Percentiles rank a stretch among this genome's conserved stretches.
phyloP scores from a whole-genome alignment of 2,888 invertebrate genomes.

The Tuta absoluta region DNA sequence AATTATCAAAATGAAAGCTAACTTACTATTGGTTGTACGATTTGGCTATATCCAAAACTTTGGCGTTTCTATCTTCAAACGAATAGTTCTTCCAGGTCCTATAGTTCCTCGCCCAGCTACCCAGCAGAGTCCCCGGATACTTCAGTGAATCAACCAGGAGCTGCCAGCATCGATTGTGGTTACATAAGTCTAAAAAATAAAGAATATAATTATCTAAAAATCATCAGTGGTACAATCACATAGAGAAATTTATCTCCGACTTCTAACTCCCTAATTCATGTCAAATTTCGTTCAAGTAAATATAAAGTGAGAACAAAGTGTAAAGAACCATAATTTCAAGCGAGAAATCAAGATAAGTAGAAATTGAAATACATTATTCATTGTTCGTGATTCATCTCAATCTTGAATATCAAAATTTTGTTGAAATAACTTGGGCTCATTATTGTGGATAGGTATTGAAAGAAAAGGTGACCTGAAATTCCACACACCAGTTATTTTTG shows the following conservation, averaged over 20 bases:
- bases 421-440: too few relatives aligned
- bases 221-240: background rate
- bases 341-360: background rate
- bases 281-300: background rate
- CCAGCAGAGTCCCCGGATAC: constrained; percentile 57
- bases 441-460: too few relatives aligned
- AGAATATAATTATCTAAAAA: background rate
- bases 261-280: background rate
- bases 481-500: too few relatives aligned
- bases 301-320: background rate
- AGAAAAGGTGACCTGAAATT: too few relatives aligned
- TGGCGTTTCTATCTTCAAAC: constrained; percentile 44
- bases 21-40: constrained; percentile 55
- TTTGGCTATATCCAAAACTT: constrained; percentile 53
- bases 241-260: background rate
- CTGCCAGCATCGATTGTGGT: constrained; percentile 66
- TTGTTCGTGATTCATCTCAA: background rate
- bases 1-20: background rate
- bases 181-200: constrained; percentile 60
- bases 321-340: background rate
- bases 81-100: constrained; percentile 62
- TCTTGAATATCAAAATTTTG: too few relatives aligned
- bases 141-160: constrained; percentile 55
- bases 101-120: constrained; percentile 58
- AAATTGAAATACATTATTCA: background rate